phyloP scores from a whole-genome alignment of 2,888 invertebrate species.

The Tetragnatha montana region DNA sequence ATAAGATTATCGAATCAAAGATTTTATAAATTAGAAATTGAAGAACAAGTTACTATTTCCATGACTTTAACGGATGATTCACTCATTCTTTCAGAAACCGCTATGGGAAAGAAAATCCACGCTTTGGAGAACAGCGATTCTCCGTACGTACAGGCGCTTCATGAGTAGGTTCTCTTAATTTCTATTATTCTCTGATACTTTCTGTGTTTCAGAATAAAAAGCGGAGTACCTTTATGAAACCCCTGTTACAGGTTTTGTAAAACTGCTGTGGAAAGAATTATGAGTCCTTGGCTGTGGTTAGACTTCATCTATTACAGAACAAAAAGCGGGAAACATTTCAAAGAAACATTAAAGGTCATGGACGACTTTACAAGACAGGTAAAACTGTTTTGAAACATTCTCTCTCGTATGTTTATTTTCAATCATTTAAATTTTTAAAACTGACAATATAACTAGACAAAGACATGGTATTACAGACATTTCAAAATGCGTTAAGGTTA shows the following conservation, averaged over 20 bases:
- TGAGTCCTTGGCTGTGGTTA: conserved; percentile 80
- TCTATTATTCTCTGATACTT: background rate
- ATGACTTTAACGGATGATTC: background rate
- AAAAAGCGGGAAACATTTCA: conserved; percentile 80
- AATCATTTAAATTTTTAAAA: too few relatives aligned
- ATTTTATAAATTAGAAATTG: background rate
- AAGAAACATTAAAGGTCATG: conserved; percentile 79
- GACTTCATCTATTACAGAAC: conserved; percentile 80
- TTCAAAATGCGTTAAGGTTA: too few relatives aligned
- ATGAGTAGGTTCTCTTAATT: conserved; percentile 37
- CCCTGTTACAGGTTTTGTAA: conserved; percentile 76
- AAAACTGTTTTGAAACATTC: background rate
- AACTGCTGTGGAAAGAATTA: conserved; percentile 73
- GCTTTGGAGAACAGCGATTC: conserved; percentile 68
- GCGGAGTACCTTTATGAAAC: background rate
- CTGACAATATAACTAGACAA: too few relatives aligned
- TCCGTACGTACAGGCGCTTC: conserved; percentile 64
- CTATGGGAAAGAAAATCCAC: conserved; percentile 73
- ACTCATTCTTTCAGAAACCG: conserved; percentile 69
- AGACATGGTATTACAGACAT: too few relatives aligned
- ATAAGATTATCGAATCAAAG: background rate
- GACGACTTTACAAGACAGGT: conserved; percentile 80
- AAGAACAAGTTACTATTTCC: background rate
- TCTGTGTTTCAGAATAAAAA: background rate
- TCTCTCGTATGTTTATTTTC: too few relatives aligned